Conservation (phyloP, 2,797 vertebrate genomes). For the Antrozous pallidus region DNA sequence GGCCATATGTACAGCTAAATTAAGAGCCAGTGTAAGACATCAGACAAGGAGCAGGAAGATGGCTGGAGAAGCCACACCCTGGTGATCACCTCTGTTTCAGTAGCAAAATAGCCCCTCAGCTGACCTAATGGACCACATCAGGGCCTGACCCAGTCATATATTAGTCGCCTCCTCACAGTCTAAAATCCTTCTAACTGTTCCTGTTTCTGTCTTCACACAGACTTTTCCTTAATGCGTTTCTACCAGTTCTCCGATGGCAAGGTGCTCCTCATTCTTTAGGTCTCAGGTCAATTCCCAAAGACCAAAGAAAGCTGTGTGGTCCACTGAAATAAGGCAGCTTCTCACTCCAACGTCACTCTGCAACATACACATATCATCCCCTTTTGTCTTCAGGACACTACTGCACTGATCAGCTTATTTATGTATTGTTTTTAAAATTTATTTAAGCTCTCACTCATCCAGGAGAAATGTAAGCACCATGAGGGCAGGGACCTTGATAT, state of each 20-base stretch:
- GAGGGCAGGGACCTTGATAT: neutral
- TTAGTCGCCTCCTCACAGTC: neutral
- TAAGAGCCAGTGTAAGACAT: neutral
- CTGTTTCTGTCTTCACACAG: neutral
- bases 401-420: neutral
- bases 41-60: neutral
- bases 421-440: neutral
- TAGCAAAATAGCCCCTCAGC: neutral
- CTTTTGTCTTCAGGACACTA: neutral
- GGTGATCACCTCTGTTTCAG: neutral
- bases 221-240: no score
- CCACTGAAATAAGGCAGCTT: neutral
- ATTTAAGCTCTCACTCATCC: neutral
- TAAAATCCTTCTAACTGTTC: neutral
- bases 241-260: neutral
- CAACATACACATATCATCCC: neutral
- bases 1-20: neutral
- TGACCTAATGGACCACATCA: neutral
- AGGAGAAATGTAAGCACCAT: neutral
- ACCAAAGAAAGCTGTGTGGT: neutral
- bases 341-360: neutral
- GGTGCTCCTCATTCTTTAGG: neutral
- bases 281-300: neutral
- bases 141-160: neutral
- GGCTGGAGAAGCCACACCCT: neutral